Evolutionary conservation across 2,888 invertebrate genomes (phyloP), one percentile per base, ranked within the genome.

Genomic region (Rotaria socialis): DNA sequence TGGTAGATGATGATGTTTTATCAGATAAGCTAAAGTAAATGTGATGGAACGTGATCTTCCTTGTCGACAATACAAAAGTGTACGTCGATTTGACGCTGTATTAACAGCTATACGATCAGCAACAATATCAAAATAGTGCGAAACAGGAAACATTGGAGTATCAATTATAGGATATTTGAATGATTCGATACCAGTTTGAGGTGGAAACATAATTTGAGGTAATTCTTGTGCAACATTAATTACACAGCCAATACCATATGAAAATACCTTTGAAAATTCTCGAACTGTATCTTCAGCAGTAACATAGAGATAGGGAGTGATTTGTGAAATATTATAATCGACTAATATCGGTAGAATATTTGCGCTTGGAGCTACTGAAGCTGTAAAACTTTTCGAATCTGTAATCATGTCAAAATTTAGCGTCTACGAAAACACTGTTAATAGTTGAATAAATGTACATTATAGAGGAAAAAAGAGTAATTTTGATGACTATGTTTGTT

Each of bases 11-110:
- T 85, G 11, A 86, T 85, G 41, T 43, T 85, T 86, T 19, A 86
- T 85, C 19, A 86, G 27, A 58, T 86, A 86, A 24, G 85, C 86
- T 35, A 86, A 55, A 58, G 55, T 41, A 50, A 85, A 86, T 60
- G 58, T 56, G 22, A 86, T 41, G 0, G 85, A 85, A 35, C 86
- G 55, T 43, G 58, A 85, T 24, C 58, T 22, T 10, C 80, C 80
- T 3, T 43, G n/a, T 14, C 19, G 47, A 43, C 80, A 80, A 47
- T 80, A 47, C 10, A 80, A 22, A 24, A 80, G 24, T 80, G 47
- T 80, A 24, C 47, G 43, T 80, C 80, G 47, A 47, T 80, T 47
- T 24, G 11, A 8, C 16, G 47, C n/a, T 10, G 19, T 19, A 80
- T 80, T 80, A 24, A 24, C n/a, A 47, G 43, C 47, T 10, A 80